These are phyloP conservation scores for Sebastes oblongus DNA, from an alignment of 2,797 vertebrate species.

Conservation along the genomic window DNA sequence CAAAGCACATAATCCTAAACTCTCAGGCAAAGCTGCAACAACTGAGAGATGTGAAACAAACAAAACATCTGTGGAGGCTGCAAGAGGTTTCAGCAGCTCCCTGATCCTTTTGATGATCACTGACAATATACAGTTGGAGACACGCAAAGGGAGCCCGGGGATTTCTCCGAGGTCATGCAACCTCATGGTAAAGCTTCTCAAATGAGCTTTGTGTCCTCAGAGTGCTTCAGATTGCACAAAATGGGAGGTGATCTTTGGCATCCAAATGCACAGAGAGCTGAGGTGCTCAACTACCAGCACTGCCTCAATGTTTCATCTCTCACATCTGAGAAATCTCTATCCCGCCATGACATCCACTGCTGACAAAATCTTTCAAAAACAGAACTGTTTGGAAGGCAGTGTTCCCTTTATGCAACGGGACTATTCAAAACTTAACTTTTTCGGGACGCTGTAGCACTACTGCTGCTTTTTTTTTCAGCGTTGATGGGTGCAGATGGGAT, in stretches of 20 bases:
- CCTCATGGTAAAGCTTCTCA: conserved; percentile 31
- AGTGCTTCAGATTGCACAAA: conserved; percentile 42
- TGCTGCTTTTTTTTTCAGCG: conserved; percentile 31
- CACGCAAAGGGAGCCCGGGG: background rate
- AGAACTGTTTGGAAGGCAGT: background rate
- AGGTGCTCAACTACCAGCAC: conserved; percentile 26
- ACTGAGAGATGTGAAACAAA: conserved; percentile 5
- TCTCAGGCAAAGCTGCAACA: conserved; percentile 19
- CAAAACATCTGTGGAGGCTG: conserved; percentile 16
- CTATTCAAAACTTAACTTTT: conserved; percentile 26
- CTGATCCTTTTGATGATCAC: conserved; percentile 3
- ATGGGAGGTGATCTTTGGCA: conserved; percentile 36
- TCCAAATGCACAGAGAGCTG: conserved; percentile 33
- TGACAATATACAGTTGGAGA: background rate
- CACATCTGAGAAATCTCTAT: conserved; percentile 21
- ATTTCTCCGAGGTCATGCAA: conserved; percentile 29
- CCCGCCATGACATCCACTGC: conserved; percentile 9
- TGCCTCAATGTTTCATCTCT: conserved; percentile 32
- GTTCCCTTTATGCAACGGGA: conserved; percentile 8
- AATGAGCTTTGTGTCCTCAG: conserved; percentile 12
- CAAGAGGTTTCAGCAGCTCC: background rate
- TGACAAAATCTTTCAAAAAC: conserved; percentile 28
- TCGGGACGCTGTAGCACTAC: background rate
- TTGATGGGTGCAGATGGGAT: conserved; percentile 56
- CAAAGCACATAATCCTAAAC: conserved; percentile 37